Evolutionary conservation across 2,888 invertebrate species (phyloP), one percentile per base, ranked within the genome.

Genomic region (Ophion ellenae): DNA sequence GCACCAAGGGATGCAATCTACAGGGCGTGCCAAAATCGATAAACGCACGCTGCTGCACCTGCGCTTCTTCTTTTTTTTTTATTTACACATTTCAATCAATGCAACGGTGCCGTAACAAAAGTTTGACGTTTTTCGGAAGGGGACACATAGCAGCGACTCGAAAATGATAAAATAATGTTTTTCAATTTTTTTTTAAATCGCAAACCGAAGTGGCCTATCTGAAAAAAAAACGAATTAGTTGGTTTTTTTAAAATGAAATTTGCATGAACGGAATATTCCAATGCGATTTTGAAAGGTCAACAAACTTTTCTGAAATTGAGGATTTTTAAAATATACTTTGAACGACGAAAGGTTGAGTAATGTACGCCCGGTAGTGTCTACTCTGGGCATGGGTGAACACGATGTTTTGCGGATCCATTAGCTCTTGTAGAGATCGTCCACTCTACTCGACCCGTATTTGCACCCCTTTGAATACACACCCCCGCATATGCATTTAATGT

Each of bases 331-430:
- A 66, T 4, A 32, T 47, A 63, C 24, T 61, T 73, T 74, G 77
- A 77, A 77, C 9, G 24, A 2, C 20, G 53, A 67, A 61, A 36
- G 47, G 57, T 66, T 53, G 66, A 61, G 32, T 32, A 32, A 4
- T 59, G 17, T 32, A 73, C 20, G 61, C 64, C 64, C 63, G 64
- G 32, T 75, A 24, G 63, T 4, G 80, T 70, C 28, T 40, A 45
- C 67, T 45, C 79, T 70, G 77, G 85, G 88, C 88, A 89, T 91
- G 84, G 40, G 90, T 87, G 90, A 90, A 89, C 90, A 90, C 86
- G 89, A 79, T 86, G 87, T 85, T 88, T 88, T 88, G 88, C 89
- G 88, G 91, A 91, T 91, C 91, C 91, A 91, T 91, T 91, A 91
- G 90, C 7, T 40, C 40, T 40, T 40, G 40, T 40, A 40, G 40